phyloP scores from a whole-genome alignment of 2,113 vertebrate species.

The Salvelinus fontinalis region DNA sequence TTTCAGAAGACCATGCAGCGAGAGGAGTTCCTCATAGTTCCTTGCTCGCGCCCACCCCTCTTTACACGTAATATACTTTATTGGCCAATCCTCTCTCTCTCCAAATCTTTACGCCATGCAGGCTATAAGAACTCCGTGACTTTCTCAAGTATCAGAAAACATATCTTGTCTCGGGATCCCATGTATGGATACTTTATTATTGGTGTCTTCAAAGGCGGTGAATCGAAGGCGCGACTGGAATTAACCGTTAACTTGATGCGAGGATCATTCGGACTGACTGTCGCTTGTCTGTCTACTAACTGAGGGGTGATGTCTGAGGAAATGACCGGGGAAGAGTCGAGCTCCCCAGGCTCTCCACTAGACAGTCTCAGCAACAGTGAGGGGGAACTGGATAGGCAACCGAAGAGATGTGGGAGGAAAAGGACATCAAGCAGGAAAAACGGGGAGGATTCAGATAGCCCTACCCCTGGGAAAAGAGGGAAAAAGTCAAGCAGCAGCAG shows the following conservation, averaged over 20 bases:
- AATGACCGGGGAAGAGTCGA: slow-evolving; percentile 88
- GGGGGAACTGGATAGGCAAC: slow-evolving; percentile 86
- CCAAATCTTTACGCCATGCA: slow-evolving; percentile 84
- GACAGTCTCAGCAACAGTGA: slow-evolving; percentile 93
- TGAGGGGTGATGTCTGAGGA: slow-evolving; percentile 78
- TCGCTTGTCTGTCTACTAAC: slow-evolving; percentile 40
- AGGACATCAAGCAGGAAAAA: slow-evolving; percentile 86
- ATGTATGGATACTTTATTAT: slow-evolving; percentile 64
- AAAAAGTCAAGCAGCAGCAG: slow-evolving; percentile 90
- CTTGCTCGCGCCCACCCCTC: slow-evolving; percentile 71
- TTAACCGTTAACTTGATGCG: slow-evolving; percentile 62
- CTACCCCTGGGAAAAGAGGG: slow-evolving; percentile 86
- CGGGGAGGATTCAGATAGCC: slow-evolving; percentile 92
- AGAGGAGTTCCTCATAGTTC: slow-evolving; percentile 41
- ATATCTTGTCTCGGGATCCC: slow-evolving; percentile 69
- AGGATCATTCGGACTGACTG: slow-evolving; percentile 45
- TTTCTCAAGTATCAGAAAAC: slow-evolving; percentile 81
- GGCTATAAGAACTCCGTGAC: slow-evolving; percentile 89
- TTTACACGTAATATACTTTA: slow-evolving; percentile 77
- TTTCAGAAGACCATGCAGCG: slow-evolving; percentile 3
- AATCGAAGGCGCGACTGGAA: slow-evolving; percentile 56
- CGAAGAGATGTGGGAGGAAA: slow-evolving; percentile 85
- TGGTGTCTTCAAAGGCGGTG: slow-evolving; percentile 38
- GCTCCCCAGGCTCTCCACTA: slow-evolving; percentile 88
- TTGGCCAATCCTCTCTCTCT: slow-evolving; percentile 82